Evolutionary conservation across 2,888 invertebrate species (phyloP), one percentile per base, ranked within the genome.

Genomic region (Drosophila quinaria): DNA sequence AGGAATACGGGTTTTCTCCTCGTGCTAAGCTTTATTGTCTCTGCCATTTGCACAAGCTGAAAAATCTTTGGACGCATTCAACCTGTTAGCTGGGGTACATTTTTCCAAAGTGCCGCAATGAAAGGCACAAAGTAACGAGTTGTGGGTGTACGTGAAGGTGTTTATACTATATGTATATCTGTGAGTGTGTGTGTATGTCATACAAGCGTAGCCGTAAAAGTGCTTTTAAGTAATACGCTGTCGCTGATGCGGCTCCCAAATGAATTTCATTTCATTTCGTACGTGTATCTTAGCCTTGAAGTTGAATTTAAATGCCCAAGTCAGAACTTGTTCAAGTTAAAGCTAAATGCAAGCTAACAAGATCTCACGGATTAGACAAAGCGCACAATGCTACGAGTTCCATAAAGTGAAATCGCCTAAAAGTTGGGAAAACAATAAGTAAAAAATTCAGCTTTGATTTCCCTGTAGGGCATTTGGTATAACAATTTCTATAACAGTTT

Each of bases 211-310:
- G 81, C 80, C 85, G 80, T 84, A 84, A 84, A 84, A 84, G 80
- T 75, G 87, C 87, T 87, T 84, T 84, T 84, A 84, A 81, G 84
- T 84, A 84, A 84, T 84, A 73, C 81, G 71, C 49, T 75, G 71
- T 74, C 70, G 62, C 71, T 76, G 76, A 54, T 64, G 76, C 83
- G 76, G 68, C 67, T 73, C 81, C 83, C 81, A 69, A 72, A 83
- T 80, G 82, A 83, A 82, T 86, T 83, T 81, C 77, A 80, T 80
- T 74, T 77, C 76, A 64, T 47, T 67, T 62, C 68, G 70, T 78
- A 74, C 74, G 76, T 82, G 81, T 79, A 52, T 65, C 13, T 70
- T 64, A 72, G 74, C 81, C 84, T 83, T 86, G 77, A 77, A 81
- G 74, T 73, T 64, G 64, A 79, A 79, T 86, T 83, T 80, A 78